Conservation (phyloP, 2,888 invertebrate species). For the Drosophila suboccidentalis region DNA sequence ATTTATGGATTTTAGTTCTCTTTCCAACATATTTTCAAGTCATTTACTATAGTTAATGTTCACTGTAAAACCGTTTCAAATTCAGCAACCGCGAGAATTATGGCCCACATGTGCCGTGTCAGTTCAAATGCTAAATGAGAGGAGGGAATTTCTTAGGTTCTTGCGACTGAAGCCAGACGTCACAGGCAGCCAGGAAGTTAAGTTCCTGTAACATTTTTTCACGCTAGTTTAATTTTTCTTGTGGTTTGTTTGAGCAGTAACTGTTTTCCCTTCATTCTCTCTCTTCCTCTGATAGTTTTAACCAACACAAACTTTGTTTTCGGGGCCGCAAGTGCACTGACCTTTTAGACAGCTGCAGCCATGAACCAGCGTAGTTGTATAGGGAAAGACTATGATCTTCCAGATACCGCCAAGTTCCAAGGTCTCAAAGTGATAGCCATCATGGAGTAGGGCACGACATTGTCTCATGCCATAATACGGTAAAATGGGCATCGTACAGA, state of each 20-base stretch:
- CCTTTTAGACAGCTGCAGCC: conserved; percentile 50
- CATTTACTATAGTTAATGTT: background rate
- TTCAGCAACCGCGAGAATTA: conserved; percentile 60
- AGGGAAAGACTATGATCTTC: conserved; percentile 82
- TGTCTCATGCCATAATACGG: conserved; percentile 23
- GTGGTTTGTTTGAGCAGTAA: background rate
- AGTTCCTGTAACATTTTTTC: conserved; percentile 19
- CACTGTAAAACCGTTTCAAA: conserved; percentile 48
- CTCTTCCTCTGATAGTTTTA: conserved; percentile 10
- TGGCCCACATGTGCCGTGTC: conserved; percentile 66
- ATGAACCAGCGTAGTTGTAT: conserved; percentile 19
- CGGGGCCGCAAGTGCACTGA: conserved; percentile 41
- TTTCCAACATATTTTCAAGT: background rate
- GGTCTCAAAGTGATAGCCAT: conserved; percentile 82
- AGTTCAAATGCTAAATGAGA: conserved; percentile 40
- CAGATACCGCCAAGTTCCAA: conserved; percentile 42
- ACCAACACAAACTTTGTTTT: conserved; percentile 34
- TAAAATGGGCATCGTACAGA: conserved; percentile 59
- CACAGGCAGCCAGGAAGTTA: conserved; percentile 30
- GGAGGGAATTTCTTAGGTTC: conserved; percentile 16
- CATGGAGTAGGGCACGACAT: conserved; percentile 53
- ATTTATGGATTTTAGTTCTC: background rate
- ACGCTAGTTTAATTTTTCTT: conserved; percentile 16
- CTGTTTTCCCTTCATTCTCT: background rate
- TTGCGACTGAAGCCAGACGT: conserved; percentile 5